Evolutionary conservation across 2,888 invertebrate genomes (phyloP), one percentile per base, ranked within the genome.

Genomic region (Drosophila subquinaria): DNA sequence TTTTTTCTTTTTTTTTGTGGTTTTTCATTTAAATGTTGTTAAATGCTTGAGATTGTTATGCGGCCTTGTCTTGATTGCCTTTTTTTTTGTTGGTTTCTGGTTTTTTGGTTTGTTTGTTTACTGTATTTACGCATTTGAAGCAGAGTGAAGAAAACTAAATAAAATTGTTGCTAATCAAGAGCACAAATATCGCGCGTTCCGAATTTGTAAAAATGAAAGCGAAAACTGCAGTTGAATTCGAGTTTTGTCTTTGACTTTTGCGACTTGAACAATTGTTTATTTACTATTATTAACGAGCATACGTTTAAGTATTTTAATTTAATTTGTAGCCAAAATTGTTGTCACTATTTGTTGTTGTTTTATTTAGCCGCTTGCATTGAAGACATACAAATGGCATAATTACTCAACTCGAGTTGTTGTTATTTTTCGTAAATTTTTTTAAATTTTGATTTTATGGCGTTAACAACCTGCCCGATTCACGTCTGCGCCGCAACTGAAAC

Each of bases 151-250:
- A 20, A 35, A 68, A 40, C 53, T 36, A 42, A 40, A 48, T 55
- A 20, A 74, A 77, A 67, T 74, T 82, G 74, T 64, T 73, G 87
- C 53, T 87, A 87, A 84, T 87, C 48, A 59, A 45, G 50, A 64
- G 68, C 30, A 52, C 76, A 86, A 83, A 81, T 62, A 86, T 55
- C 73, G 50, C 64, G 65, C 65, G 63, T 35, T 62, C 69, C 59
- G 47, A 68, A 71, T 75, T 68, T 72, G 57, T 64, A 57, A 84
- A 84, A 87, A 89, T 76, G 89, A 84, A 84, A 84, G 84, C 81
- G 79, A 60, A 48, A 60, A 64, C 48, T 63, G 53, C 50, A 52
- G 61, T 40, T 35, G 36, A 27, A 38, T 35, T 5, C 47, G 15
- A 73, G 48, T 64, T 72, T 72, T 53, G 71, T 62, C 35, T 27